These are phyloP conservation scores for Taxidea taxus DNA, from an alignment of 2,113 vertebrate species.

Conservation along the genomic window DNA sequence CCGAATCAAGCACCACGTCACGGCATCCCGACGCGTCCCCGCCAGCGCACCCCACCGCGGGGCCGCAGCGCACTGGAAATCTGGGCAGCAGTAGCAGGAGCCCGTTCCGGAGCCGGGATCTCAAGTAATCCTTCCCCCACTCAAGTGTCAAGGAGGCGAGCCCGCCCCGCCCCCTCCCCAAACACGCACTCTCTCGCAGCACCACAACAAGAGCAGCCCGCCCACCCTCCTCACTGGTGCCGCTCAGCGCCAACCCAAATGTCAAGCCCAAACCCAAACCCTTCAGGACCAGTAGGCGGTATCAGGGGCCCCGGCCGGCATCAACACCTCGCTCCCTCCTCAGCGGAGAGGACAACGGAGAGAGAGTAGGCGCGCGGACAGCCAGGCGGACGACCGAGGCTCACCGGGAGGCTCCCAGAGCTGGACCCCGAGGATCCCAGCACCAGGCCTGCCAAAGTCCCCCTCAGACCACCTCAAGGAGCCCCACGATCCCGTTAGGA, in stretches of 20 bases:
- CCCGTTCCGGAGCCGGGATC: background rate
- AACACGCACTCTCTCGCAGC: slow-evolving; percentile 45
- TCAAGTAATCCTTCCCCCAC: background rate
- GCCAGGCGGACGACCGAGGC: background rate
- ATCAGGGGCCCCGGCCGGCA: slow-evolving; percentile 3
- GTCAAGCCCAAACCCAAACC: slow-evolving; percentile 50
- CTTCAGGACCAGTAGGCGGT: background rate
- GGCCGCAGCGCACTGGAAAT: background rate
- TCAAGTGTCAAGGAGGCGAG: slow-evolving; percentile 59
- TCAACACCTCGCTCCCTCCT: slow-evolving; percentile 32
- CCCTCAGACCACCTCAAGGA: slow-evolving; percentile 46
- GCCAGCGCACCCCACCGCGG: background rate
- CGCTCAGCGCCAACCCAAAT: background rate
- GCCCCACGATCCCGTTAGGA: slow-evolving; percentile 74
- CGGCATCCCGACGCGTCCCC: slow-evolving; percentile 63
- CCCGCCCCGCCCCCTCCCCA: slow-evolving; percentile 71
- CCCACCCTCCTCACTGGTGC: slow-evolving; percentile 8
- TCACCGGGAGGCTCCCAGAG: background rate
- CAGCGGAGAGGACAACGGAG: slow-evolving; percentile 18
- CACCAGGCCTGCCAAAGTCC: slow-evolving; percentile 23
- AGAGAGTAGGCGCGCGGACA: slow-evolving; percentile 5
- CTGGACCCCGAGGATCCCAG: background rate
- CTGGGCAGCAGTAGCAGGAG: background rate
- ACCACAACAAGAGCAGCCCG: slow-evolving; percentile 39
- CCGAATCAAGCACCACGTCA: slow-evolving; percentile 62